A percentile compares a stretch with the other conserved stretches of the same genome.
These are phyloP conservation scores for Subacronicta megacephala DNA, from an alignment of 2,888 invertebrate genomes.

Conservation along the genomic window DNA sequence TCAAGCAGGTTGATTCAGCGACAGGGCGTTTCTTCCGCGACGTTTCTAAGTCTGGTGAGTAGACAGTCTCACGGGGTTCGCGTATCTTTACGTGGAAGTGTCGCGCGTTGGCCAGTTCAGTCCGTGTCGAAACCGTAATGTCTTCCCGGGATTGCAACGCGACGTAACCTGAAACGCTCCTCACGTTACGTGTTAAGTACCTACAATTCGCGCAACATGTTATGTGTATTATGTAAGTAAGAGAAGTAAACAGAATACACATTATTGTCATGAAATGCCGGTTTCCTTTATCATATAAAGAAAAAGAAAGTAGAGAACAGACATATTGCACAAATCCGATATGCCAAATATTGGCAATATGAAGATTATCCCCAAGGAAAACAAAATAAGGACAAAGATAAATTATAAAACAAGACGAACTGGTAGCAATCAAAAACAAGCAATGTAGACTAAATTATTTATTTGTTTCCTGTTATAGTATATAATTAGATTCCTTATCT, in stretches of 20 bases:
- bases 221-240: slow-evolving; percentile 62
- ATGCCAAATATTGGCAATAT: not conserved
- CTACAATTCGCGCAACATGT: slow-evolving; percentile 60
- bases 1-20: not conserved
- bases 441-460: not conserved
- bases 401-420: not conserved
- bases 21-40: slow-evolving; percentile 11
- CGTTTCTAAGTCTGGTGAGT: slow-evolving; percentile 25
- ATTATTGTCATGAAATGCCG: slow-evolving; percentile 32
- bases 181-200: slow-evolving; percentile 72
- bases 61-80: slow-evolving; percentile 67
- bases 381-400: not conserved
- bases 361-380: not conserved
- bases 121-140: slow-evolving; percentile 80
- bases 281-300: slow-evolving; percentile 25
- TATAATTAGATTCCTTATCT: too few species aligned
- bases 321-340: not conserved
- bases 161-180: slow-evolving; percentile 77
- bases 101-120: slow-evolving; percentile 53
- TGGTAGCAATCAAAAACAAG: not conserved
- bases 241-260: slow-evolving; percentile 50
- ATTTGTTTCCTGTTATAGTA: too few species aligned
- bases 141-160: slow-evolving; percentile 79
- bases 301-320: not conserved
- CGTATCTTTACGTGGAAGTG: slow-evolving; percentile 80